These are phyloP conservation scores for Poecilobothrus nobilitatus DNA, from an alignment of 2,888 invertebrate species.

Conservation along the genomic window DNA sequence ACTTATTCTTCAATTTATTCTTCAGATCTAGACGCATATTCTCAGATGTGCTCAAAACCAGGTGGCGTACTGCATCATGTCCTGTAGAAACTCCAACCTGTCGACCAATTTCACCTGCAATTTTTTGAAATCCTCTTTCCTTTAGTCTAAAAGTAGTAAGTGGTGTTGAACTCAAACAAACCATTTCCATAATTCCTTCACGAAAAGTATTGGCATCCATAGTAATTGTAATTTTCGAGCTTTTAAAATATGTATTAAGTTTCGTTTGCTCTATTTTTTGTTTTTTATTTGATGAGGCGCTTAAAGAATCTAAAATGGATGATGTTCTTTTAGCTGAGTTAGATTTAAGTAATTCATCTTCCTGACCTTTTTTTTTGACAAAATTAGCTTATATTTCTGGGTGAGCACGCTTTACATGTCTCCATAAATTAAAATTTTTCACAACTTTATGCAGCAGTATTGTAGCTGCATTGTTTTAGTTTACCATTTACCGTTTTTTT, in stretches of 20 bases:
- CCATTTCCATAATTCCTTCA: conserved; percentile 10
- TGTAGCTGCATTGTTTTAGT: conserved; percentile 8
- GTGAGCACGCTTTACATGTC: conserved; percentile 8
- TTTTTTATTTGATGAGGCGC: conserved; percentile 8
- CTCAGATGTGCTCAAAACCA: conserved; percentile 7
- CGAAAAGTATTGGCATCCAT: no score
- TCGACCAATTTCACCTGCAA: conserved; percentile 8
- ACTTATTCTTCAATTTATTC: conserved; percentile 11
- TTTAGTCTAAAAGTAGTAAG: conserved; percentile 12
- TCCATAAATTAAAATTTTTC: conserved; percentile 9
- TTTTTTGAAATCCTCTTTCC: conserved; percentile 12
- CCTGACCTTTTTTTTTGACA: conserved; percentile 7
- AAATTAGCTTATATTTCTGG: conserved; percentile 7
- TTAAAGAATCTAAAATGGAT: conserved; percentile 7
- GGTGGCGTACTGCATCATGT: conserved; percentile 7
- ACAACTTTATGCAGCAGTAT: conserved; percentile 7
- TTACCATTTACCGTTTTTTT: conserved; percentile 9
- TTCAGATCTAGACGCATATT: conserved; percentile 11
- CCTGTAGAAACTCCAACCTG: conserved; percentile 7
- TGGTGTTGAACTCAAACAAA: conserved; percentile 12
- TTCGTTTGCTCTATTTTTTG: conserved; percentile 11
- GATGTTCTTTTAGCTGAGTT: conserved; percentile 10
- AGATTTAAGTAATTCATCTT: conserved; percentile 9
- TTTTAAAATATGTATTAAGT: conserved; percentile 8
- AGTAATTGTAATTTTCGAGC: conserved; percentile 10